These are phyloP conservation scores for Drosophila emarginata DNA, from an alignment of 2,888 invertebrate genomes.

Conservation along the genomic window DNA sequence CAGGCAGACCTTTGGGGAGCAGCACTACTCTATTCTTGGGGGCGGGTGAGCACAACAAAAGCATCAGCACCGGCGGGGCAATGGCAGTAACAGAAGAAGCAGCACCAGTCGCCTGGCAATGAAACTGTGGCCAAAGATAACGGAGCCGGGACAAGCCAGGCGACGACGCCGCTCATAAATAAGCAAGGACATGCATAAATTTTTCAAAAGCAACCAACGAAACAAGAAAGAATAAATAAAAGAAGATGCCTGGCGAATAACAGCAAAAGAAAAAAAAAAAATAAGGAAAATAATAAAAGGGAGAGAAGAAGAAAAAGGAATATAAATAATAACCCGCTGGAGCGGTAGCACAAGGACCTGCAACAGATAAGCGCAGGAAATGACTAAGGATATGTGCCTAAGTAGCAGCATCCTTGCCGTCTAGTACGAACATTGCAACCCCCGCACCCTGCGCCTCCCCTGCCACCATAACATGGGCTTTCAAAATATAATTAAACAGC, in stretches of 20 bases:
- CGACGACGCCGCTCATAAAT: constrained; percentile 74
- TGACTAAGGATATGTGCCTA: constrained; percentile 76
- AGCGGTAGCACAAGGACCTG: constrained; percentile 33
- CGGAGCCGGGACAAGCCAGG: constrained; percentile 37
- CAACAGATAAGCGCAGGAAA: constrained; percentile 76
- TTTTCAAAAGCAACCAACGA: constrained; percentile 69
- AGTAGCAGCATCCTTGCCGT: constrained; percentile 71
- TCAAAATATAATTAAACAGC: constrained; percentile 79
- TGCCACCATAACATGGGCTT: constrained; percentile 37
- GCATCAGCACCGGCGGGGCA: background rate
- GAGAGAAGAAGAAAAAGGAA: constrained; percentile 27
- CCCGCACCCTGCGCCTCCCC: too few relatives aligned
- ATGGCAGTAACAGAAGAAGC: constrained; percentile 1
- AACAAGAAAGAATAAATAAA: constrained; percentile 53
- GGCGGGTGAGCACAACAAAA: constrained; percentile 12
- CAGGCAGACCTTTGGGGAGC: constrained; percentile 62
- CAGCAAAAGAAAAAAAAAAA: constrained; percentile 53
- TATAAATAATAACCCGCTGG: constrained; percentile 41
- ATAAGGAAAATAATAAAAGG: constrained; percentile 45
- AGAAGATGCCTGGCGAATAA: constrained; percentile 40
- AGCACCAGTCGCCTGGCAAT: constrained; percentile 70
- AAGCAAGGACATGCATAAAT: constrained; percentile 78
- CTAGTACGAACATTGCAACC: background rate
- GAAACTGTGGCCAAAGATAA: constrained; percentile 78
- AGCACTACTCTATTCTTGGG: constrained; percentile 57